Evolutionary conservation across 2,797 vertebrate genomes (phyloP).

Genomic region (Taenioides sp.): DNA sequence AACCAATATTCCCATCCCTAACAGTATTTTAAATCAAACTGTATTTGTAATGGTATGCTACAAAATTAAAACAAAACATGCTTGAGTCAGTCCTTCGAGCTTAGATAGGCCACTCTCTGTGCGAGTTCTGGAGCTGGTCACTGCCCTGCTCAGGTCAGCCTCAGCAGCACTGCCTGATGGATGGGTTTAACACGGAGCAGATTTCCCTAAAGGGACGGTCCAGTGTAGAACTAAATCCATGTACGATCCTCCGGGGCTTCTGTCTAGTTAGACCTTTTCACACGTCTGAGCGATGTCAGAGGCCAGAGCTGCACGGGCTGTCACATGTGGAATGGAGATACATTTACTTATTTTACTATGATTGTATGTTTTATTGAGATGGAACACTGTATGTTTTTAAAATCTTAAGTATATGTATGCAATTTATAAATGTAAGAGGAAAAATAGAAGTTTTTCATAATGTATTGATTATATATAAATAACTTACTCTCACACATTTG

Average conservation of each 20-base stretch:
- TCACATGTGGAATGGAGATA: not conserved
- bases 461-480: too few relatives aligned
- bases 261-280: conserved; percentile 4
- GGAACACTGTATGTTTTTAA: too few relatives aligned
- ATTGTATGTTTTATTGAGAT: too few relatives aligned
- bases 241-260: not conserved
- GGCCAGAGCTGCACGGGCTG: not conserved
- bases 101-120: not conserved
- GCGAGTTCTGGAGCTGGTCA: not conserved
- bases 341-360: too few relatives aligned
- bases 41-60: too few relatives aligned
- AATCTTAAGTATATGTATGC: too few relatives aligned
- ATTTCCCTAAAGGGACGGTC: not conserved
- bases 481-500: too few relatives aligned
- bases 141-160: not conserved
- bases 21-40: too few relatives aligned
- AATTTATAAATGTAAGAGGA: too few relatives aligned
- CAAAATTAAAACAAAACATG: too few relatives aligned
- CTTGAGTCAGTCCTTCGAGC: not conserved
- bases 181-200: not conserved
- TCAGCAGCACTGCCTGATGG: not conserved
- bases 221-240: not conserved
- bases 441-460: too few relatives aligned
- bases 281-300: not conserved
- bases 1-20: too few relatives aligned